Conservation (phyloP, 2,888 invertebrate species). For the Nymphalis urticae region DNA sequence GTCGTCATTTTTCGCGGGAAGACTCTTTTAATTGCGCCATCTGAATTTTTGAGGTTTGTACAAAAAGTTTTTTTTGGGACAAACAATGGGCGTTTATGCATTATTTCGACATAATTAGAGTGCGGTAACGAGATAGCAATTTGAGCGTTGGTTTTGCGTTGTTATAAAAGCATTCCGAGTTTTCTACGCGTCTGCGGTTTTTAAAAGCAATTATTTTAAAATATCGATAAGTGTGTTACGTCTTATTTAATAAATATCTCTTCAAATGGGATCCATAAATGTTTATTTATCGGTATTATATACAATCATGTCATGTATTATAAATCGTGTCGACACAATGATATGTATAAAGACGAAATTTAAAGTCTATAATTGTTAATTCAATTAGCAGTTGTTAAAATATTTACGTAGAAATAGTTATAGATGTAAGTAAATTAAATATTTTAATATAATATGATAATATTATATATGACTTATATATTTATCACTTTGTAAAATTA, state of each 20-base stretch:
- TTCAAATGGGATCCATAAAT: background rate
- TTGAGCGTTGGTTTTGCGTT: conserved; percentile 20
- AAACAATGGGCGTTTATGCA: conserved; percentile 70
- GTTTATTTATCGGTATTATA: background rate
- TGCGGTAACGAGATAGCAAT: conserved; percentile 52
- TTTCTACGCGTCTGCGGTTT: conserved; percentile 25
- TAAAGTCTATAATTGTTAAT: too few species aligned
- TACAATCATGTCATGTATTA: too few species aligned
- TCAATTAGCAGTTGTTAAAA: too few species aligned
- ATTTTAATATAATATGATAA: too few species aligned
- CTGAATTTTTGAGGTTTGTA: conserved; percentile 63
- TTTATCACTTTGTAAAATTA: too few species aligned
- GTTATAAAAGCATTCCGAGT: conserved; percentile 26
- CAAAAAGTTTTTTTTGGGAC: conserved; percentile 51
- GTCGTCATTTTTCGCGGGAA: conserved; percentile 68
- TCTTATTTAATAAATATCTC: background rate
- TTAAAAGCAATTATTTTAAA: conserved; percentile 16
- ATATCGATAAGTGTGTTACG: conserved; percentile 17
- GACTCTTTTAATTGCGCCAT: conserved; percentile 61
- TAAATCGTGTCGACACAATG: too few species aligned
- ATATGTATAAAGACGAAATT: too few species aligned
- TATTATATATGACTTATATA: too few species aligned
- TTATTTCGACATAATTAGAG: conserved; percentile 76
- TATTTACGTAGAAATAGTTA: too few species aligned
- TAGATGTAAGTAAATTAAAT: too few species aligned